These are phyloP conservation scores for Oreamnos americanus DNA, from an alignment of 2,113 vertebrate genomes.

Conservation along the genomic window DNA sequence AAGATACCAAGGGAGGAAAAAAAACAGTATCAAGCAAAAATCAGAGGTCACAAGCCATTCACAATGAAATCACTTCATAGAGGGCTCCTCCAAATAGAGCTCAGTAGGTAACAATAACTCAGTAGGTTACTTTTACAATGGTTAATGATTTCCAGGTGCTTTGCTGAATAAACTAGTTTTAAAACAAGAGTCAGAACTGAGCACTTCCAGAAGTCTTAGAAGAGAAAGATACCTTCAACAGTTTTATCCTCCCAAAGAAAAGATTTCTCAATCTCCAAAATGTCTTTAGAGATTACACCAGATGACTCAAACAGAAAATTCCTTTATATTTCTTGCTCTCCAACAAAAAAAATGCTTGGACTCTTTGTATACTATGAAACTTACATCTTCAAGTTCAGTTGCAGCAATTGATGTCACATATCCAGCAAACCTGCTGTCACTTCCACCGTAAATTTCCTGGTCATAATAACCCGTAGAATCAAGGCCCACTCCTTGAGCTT, in stretches of 20 bases:
- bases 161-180: not conserved
- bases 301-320: not conserved
- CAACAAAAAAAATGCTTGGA: not conserved
- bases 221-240: not conserved
- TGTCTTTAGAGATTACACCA: not conserved
- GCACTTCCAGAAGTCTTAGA: not conserved
- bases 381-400: conserved; percentile 97
- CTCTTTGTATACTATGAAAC: conserved; percentile 62
- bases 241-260: not conserved
- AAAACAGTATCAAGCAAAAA: not conserved
- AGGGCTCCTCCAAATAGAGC: not conserved
- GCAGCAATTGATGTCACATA: conserved; percentile 99
- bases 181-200: not conserved
- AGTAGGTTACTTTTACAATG: not conserved
- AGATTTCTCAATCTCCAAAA: not conserved
- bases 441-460: conserved; percentile 98
- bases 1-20: not conserved
- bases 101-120: not conserved
- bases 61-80: not conserved
- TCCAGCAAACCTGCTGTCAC: conserved; percentile 96
- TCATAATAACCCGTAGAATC: conserved; percentile 98
- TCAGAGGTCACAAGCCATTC: not conserved
- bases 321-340: not conserved
- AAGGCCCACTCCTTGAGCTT: conserved; percentile 94
- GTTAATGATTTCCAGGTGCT: not conserved